Evolutionary conservation across 2,113 vertebrate genomes (phyloP).

Genomic region (Heliornis fulica): DNA sequence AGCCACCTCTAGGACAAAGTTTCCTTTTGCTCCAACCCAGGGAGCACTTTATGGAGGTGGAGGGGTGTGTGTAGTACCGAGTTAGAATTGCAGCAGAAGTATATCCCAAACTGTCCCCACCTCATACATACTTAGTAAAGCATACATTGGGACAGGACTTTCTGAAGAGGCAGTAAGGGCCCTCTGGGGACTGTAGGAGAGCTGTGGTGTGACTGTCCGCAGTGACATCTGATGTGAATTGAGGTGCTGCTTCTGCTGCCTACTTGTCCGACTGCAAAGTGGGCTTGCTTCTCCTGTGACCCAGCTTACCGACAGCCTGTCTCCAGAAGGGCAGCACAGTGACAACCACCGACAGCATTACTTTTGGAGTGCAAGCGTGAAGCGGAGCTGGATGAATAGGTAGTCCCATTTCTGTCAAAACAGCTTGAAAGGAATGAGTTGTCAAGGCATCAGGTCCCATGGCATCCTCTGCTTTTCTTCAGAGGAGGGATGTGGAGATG

Average conservation of each 20-base stretch:
- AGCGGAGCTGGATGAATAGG: neutral
- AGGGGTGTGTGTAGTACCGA: accelerated
- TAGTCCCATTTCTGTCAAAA: constrained; percentile 28
- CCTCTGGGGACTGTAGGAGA: neutral
- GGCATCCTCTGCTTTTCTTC: neutral
- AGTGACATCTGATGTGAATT: neutral
- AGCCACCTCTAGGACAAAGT: neutral
- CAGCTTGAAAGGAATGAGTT: neutral
- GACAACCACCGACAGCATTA: neutral
- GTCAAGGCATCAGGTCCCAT: neutral
- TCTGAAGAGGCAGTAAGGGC: neutral
- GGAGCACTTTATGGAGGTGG: neutral
- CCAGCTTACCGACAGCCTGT: neutral
- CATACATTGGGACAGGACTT: neutral
- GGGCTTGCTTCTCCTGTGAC: neutral
- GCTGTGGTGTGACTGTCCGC: neutral
- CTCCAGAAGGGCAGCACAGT: accelerated
- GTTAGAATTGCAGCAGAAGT: neutral
- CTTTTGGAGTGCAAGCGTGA: neutral
- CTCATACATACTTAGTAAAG: neutral
- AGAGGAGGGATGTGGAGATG: neutral
- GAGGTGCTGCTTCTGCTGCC: neutral
- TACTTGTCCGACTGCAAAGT: accelerated
- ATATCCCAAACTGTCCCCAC: neutral
- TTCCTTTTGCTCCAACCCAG: neutral